Evolutionary conservation across 2,797 vertebrate species (phyloP), one percentile per base, ranked within the genome.

Genomic region (Siniperca obscura): DNA sequence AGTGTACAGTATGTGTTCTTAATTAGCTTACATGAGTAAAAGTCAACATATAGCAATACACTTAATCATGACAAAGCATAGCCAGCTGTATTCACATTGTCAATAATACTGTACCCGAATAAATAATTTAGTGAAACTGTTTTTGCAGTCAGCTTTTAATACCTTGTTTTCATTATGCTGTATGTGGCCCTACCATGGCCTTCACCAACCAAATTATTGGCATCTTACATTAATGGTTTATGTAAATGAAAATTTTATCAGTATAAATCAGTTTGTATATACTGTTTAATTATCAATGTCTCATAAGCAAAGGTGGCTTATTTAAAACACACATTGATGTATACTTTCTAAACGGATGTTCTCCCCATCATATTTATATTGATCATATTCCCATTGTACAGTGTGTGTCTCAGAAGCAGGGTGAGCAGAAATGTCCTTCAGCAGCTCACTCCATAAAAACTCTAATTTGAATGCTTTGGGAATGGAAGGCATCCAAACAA

Each of bases 291-390:
- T 59, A 53, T 78, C 46, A 73, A 71, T 4, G 69, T 53, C 65
- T 78, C 21, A 22, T 60, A 17, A 34, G 80, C 34, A 71, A 77
- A 69, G 50, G 74, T 82, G 34, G 30, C 36, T 52, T 67, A 67
- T 76, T 46, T 12, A 72, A 67, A 25, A 70, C n/a, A 59, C 61
- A 78, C 74, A n/a, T 86, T 69, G 80, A 77, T 80, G 52, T 25
- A 46, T 25, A 59, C 34, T 52, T 52, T 77, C 12, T 59, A 48
- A 83, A 60, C 62, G 85, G 74, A 76, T 83, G 77, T 61, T 84
- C 48, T 44, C 55, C 25, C 40, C 40, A 30, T 30, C 30, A 30
- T 30, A 3, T 30, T 30, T 3, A 30, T 30, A 30, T 30, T 30
- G 30, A 30, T 30, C 10, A 50, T 25, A 8, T 75, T 50, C 55